Conservation (phyloP, 1,140 invertebrate genomes). For the Zaprionus capensis region DNA sequence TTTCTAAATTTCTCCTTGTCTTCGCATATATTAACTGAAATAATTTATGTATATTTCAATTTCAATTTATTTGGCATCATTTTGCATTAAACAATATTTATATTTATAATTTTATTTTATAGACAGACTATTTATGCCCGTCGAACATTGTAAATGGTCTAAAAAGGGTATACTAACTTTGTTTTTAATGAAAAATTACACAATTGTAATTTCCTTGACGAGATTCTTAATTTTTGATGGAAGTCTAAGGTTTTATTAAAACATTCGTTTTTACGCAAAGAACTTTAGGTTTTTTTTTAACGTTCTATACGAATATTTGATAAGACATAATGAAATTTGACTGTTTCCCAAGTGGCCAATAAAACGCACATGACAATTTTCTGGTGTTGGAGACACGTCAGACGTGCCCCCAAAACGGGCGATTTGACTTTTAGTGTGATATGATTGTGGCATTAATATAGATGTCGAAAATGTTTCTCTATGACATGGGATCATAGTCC, state of each 20-base stretch:
- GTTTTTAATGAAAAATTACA: background rate
- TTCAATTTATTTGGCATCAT: background rate
- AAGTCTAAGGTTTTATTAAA: background rate
- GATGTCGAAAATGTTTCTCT: constrained; percentile 35
- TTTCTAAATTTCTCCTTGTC: background rate
- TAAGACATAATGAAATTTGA: constrained; percentile 14
- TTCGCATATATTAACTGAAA: background rate
- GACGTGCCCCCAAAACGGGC: constrained; percentile 28
- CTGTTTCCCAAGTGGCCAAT: constrained; percentile 15
- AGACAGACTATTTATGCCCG: background rate
- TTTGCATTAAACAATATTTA: too few species aligned
- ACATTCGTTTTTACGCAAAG: background rate
- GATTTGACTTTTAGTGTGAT: constrained; percentile 19
- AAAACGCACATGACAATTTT: constrained; percentile 31
- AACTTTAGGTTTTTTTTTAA: background rate
- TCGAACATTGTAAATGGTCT: too few species aligned
- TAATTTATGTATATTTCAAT: background rate
- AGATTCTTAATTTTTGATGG: background rate
- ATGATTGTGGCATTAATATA: constrained; percentile 11
- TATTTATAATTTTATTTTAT: background rate
- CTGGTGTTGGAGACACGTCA: background rate
- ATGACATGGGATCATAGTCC: constrained; percentile 6
- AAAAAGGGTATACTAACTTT: too few species aligned
- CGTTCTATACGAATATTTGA: constrained; percentile 6
- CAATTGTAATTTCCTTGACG: background rate